Base-by-base conservation (phyloP, 2,113 vertebrate genomes). In the Coturnix japonica region DNA sequence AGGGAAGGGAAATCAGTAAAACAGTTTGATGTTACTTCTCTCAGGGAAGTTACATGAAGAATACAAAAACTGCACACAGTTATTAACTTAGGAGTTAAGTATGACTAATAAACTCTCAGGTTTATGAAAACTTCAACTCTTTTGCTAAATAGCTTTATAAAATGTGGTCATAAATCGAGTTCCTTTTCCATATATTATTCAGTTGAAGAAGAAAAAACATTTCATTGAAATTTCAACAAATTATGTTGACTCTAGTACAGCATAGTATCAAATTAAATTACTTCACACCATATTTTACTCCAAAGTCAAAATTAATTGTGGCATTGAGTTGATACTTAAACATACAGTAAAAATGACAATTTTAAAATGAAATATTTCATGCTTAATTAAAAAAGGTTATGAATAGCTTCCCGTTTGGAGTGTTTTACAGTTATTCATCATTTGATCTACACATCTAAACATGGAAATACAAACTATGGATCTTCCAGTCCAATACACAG, bases 371-470 rank as follows among this genome's bases (percentile, higher is more conserved):
- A 95, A 94, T 96, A 97, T 94, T 96, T 95, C 84, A 92, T 93
- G 70, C 43, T 92, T 95, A 97, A 96, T 96, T 97, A 95, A 96
- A 93, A 96, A 85, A 87, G n/a, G 75, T 94, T 96, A 95, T 95
- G 88, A 96, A 95, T 96, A 75, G 33, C 60, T 95, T 94, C 39
- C 49, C 33, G 82, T 94, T 92, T 96, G 65, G 84, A 97, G 60
- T 91, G 39, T 74, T 96, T 69, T 91, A 81, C 33, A 90, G 75
- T 97, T 94, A 25, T 65, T 93, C 83, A 80, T 37, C 43, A 93
- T 91, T 96, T 95, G 63, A 92, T 93, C 94, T 92, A 96, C 90
- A 95, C 93, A 96, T 97, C 93, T 97, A 97, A 97, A 92, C 87
- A 91, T 70, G 72, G 65, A 86, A 94, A 95, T 81, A 79, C 57